phyloP scores from a whole-genome alignment of 2,888 invertebrate species.

The Cloeon dipterum region DNA sequence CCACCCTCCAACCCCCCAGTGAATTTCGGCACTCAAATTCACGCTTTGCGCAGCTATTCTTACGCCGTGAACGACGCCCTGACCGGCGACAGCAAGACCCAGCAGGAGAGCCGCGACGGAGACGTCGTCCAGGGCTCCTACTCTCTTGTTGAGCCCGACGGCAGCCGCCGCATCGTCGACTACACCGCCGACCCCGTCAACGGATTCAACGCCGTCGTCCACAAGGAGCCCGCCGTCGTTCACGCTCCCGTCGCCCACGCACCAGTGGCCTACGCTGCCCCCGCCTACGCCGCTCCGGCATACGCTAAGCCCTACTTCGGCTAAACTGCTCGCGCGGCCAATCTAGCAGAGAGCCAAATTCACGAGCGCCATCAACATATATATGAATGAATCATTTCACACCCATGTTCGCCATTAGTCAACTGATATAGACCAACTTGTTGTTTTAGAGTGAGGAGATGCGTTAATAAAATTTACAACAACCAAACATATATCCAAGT shows the following conservation, averaged over 20 bases:
- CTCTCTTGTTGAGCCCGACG: conserved; percentile 9
- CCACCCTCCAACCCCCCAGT: too few species aligned
- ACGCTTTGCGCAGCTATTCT: too few species aligned
- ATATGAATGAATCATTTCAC: too few species aligned
- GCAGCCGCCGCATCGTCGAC: conserved; percentile 9
- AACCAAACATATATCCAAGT: too few species aligned
- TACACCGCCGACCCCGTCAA: conserved; percentile 8
- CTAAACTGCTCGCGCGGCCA: too few species aligned
- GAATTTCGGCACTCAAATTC: too few species aligned
- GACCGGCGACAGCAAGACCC: conserved; percentile 9
- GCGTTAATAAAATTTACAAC: too few species aligned
- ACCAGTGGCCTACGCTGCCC: neutral
- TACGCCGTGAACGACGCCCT: conserved; percentile 9
- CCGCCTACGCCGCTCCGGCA: neutral
- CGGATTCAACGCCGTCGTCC: neutral
- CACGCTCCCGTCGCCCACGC: neutral
- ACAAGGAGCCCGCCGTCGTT: neutral
- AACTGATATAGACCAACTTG: too few species aligned
- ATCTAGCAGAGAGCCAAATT: too few species aligned
- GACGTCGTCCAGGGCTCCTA: conserved; percentile 9
- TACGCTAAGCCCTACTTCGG: conserved; percentile 6
- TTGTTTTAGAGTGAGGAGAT: too few species aligned
- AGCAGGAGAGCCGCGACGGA: conserved; percentile 8
- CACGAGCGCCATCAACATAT: too few species aligned
- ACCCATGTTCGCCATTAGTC: too few species aligned